Evolutionary conservation across 2,888 invertebrate species (phyloP).

Genomic region (Cephus sareptanus): DNA sequence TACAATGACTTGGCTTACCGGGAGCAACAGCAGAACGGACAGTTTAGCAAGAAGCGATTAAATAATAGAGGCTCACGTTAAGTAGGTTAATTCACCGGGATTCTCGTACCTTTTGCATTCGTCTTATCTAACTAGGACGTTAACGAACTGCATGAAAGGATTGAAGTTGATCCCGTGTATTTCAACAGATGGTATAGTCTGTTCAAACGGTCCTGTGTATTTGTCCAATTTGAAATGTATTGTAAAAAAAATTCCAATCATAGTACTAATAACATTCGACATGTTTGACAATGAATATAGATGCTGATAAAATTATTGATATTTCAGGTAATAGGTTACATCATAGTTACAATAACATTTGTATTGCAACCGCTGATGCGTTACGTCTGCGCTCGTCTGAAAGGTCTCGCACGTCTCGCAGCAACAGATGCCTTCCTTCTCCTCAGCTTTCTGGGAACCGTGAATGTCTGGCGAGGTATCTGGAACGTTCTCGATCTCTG

Average conservation of each 20-base stretch:
- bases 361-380: constrained; percentile 79
- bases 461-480: constrained; percentile 89
- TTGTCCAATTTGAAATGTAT: not conserved
- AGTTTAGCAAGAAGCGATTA: constrained; percentile 36
- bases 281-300: not conserved
- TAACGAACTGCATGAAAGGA: constrained; percentile 18
- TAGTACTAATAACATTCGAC: not conserved
- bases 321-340: constrained; percentile 79
- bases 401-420: constrained; percentile 75
- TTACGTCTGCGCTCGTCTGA: constrained; percentile 76
- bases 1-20: not conserved
- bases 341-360: constrained; percentile 78
- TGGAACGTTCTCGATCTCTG: constrained; percentile 86
- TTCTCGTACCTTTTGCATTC: constrained; percentile 21
- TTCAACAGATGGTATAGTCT: constrained; percentile 16
- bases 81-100: constrained; percentile 33
- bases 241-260: not conserved
- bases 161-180: constrained; percentile 30
- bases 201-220: not conserved
- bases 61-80: constrained; percentile 35
- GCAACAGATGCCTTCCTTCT: constrained; percentile 83
- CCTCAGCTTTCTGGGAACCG: constrained; percentile 82
- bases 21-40: constrained; percentile 16
- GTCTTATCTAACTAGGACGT: constrained; percentile 7
- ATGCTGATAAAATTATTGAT: constrained; percentile 10